Percentiles rank a stretch among this genome's conserved stretches.
Conservation (phyloP, 2,888 invertebrate species). For the Stenurella melanura region DNA sequence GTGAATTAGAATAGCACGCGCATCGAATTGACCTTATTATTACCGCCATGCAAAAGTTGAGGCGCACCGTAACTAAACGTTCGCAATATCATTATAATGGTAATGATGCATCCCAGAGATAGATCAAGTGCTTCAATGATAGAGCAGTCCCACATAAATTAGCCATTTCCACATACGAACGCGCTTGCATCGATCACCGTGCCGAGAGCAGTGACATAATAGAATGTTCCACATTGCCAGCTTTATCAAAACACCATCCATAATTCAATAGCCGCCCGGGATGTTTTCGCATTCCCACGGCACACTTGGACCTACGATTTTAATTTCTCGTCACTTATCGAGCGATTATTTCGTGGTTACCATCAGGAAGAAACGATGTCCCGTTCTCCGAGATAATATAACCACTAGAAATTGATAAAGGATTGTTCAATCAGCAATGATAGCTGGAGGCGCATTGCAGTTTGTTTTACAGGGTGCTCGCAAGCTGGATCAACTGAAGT, state of each 20-base stretch:
- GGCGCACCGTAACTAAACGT: conserved; percentile 38
- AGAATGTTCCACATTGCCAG: conserved; percentile 68
- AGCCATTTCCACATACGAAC: conserved; percentile 61
- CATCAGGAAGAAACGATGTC: not conserved
- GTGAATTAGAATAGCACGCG: conserved; percentile 49
- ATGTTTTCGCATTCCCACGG: conserved; percentile 65
- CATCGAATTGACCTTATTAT: conserved; percentile 43
- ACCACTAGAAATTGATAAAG: not conserved
- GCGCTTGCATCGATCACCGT: conserved; percentile 64
- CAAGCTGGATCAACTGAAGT: not conserved
- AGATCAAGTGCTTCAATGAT: conserved; percentile 51
- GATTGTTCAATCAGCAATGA: not conserved
- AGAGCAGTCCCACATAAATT: conserved; percentile 65
- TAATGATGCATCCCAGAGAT: conserved; percentile 49
- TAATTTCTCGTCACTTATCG: conserved; percentile 10
- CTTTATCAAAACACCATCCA: conserved; percentile 68
- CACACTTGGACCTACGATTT: conserved; percentile 52
- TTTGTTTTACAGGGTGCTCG: not conserved
- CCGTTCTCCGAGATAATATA: not conserved
- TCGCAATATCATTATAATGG: conserved; percentile 49
- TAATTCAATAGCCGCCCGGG: conserved; percentile 64
- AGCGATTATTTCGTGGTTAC: not conserved
- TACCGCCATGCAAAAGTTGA: conserved; percentile 41
- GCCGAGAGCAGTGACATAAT: conserved; percentile 66
- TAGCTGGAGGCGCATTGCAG: not conserved